Evolutionary conservation across 2,797 vertebrate species (phyloP).

Genomic region (Numenius phaeopus): DNA sequence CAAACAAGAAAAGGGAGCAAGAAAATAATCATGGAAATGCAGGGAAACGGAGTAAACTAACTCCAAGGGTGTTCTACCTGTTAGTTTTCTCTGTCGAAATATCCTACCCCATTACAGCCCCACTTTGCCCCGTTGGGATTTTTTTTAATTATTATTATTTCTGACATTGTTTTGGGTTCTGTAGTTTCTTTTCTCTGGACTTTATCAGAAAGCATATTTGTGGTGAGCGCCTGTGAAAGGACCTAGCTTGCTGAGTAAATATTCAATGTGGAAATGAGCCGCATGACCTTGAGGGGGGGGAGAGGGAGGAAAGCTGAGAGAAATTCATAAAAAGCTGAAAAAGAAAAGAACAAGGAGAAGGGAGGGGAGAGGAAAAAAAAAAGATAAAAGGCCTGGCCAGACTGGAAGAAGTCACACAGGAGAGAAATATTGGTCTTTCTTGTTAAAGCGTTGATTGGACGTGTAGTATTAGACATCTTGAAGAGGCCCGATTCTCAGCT

Average conservation of each 20-base stretch:
- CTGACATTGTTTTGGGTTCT: constrained; percentile 69
- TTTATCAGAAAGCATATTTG: constrained; percentile 89
- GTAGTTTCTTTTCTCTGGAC: constrained; percentile 72
- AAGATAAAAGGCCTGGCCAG: constrained; percentile 9
- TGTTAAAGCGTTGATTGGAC: not conserved
- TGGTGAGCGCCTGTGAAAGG: constrained; percentile 91
- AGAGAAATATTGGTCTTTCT: not conserved
- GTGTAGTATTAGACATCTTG: not conserved
- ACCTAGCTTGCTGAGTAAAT: constrained; percentile 90
- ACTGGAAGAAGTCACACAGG: constrained; percentile 2
- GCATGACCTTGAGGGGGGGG: constrained; percentile 87
- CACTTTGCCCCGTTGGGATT: not conserved
- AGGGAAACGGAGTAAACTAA: constrained; percentile 27
- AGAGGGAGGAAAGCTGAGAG: constrained; percentile 47
- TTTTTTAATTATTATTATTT: constrained; percentile 13
- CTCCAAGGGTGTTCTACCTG: not conserved
- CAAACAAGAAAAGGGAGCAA: not conserved
- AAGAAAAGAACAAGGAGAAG: constrained; percentile 40
- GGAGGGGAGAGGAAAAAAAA: not conserved
- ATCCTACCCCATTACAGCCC: not conserved
- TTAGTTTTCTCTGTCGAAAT: not conserved
- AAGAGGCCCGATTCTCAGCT: constrained; percentile 62
- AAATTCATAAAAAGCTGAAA: constrained; percentile 53
- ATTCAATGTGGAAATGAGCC: constrained; percentile 83
- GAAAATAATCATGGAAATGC: not conserved